phyloP scores from a whole-genome alignment of 1,140 invertebrate species.

The Daktulosphaira vitifoliae region DNA sequence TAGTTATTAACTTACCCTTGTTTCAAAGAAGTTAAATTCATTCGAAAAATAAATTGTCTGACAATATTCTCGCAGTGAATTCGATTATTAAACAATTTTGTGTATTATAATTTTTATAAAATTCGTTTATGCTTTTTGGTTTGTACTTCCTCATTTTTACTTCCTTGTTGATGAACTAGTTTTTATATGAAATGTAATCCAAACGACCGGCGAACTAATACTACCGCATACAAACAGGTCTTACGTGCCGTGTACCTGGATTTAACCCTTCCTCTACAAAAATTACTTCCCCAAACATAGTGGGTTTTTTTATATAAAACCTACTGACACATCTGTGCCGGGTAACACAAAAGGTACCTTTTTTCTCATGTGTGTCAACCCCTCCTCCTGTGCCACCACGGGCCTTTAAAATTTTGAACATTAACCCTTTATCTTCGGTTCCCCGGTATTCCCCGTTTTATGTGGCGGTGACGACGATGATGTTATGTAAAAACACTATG shows the following conservation, averaged over 20 bases:
- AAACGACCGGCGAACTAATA: neutral
- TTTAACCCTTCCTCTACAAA: conserved; percentile 31
- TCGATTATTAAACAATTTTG: too few relatives aligned
- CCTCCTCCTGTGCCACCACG: neutral
- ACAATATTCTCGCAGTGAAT: too few relatives aligned
- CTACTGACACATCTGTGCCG: conserved; percentile 30
- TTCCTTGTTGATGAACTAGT: conserved; percentile 16
- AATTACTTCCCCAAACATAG: conserved; percentile 28
- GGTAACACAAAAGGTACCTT: conserved; percentile 27
- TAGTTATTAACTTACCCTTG: too few relatives aligned
- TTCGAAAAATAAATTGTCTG: too few relatives aligned
- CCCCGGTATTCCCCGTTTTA: conserved; percentile 22
- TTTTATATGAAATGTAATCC: neutral
- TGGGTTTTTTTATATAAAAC: conserved; percentile 9
- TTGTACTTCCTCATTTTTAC: neutral
- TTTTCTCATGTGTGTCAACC: conserved; percentile 31
- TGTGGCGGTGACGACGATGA: conserved; percentile 18
- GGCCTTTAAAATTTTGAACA: conserved; percentile 23
- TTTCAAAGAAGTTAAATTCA: too few relatives aligned
- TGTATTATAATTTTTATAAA: too few relatives aligned
- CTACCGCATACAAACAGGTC: conserved; percentile 27
- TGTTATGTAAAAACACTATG: conserved; percentile 26
- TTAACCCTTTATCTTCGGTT: conserved; percentile 30
- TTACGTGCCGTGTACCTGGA: conserved; percentile 26
- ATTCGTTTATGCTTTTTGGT: too few relatives aligned